Percentiles rank a stretch among this genome's conserved stretches.
Evolutionary conservation across 2,113 vertebrate species (phyloP).

Genomic region (Macrotis lagotis): DNA sequence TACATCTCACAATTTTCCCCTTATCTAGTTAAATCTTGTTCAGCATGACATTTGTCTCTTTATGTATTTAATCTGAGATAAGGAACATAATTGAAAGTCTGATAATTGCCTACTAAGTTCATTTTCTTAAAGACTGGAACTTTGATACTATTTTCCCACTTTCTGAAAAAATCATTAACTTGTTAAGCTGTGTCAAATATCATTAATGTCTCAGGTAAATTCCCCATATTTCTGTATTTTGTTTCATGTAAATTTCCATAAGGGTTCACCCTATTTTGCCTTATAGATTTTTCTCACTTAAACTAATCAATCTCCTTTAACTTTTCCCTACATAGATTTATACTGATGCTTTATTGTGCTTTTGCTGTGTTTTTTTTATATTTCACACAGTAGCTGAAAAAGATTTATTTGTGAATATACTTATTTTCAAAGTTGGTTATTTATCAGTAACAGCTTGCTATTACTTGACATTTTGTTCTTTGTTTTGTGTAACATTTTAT

Average conservation of each 20-base stretch:
- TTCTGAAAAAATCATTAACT: neutral
- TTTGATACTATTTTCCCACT: neutral
- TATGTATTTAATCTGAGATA: neutral
- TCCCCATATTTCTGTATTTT: neutral
- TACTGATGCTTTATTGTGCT: neutral
- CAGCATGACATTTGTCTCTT: neutral
- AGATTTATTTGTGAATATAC: neutral
- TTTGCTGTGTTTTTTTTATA: neutral
- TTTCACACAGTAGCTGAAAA: neutral
- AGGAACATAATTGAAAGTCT: neutral
- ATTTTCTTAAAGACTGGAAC: neutral
- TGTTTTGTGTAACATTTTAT: neutral
- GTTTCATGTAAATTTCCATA: neutral
- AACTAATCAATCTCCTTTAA: neutral
- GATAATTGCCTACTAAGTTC: neutral
- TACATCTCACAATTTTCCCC: neutral
- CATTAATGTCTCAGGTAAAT: conserved; percentile 1
- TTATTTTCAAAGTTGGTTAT: neutral
- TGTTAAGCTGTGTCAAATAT: conserved; percentile 28
- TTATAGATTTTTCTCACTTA: neutral
- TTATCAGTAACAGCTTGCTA: neutral
- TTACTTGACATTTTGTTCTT: neutral
- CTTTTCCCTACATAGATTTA: neutral
- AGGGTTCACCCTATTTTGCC: neutral
- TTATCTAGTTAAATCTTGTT: neutral